These are phyloP conservation scores for Vesta saturnalis DNA, from an alignment of 2,888 invertebrate genomes.

Conservation along the genomic window DNA sequence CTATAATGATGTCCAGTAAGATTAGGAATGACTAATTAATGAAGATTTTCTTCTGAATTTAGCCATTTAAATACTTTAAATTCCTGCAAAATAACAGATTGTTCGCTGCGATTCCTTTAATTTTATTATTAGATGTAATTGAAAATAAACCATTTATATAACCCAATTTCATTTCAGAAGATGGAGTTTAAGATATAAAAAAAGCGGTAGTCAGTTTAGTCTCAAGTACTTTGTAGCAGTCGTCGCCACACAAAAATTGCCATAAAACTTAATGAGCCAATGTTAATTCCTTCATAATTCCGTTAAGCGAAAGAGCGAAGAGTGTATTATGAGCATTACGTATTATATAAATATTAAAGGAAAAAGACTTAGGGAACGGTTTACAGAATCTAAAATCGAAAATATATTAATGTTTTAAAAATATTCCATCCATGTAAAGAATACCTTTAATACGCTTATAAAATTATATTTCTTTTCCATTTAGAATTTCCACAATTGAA, in stretches of 20 bases:
- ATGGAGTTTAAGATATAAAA: not conserved
- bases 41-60: too few species aligned
- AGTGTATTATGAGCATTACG: not conserved
- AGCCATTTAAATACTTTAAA: too few species aligned
- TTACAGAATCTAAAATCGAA: too few species aligned
- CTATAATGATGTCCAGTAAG: conserved; percentile 5
- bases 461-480: not conserved
- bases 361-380: too few species aligned
- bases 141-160: too few species aligned
- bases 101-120: too few species aligned
- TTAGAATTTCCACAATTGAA: not conserved
- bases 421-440: not conserved
- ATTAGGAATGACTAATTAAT: not conserved
- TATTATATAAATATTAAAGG: too few species aligned
- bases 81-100: too few species aligned
- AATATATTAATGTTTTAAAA: too few species aligned
- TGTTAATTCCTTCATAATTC: conserved; percentile 17
- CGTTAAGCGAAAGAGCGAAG: not conserved
- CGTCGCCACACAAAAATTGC: conserved; percentile 28
- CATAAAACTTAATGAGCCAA: conserved; percentile 32
- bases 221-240: conserved; percentile 25
- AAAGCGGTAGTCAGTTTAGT: conserved; percentile 16
- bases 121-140: too few species aligned
- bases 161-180: too few species aligned
- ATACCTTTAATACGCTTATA: too few species aligned